phyloP scores from a whole-genome alignment of 2,888 invertebrate genomes.

The Lasioglossum zephyrum region DNA sequence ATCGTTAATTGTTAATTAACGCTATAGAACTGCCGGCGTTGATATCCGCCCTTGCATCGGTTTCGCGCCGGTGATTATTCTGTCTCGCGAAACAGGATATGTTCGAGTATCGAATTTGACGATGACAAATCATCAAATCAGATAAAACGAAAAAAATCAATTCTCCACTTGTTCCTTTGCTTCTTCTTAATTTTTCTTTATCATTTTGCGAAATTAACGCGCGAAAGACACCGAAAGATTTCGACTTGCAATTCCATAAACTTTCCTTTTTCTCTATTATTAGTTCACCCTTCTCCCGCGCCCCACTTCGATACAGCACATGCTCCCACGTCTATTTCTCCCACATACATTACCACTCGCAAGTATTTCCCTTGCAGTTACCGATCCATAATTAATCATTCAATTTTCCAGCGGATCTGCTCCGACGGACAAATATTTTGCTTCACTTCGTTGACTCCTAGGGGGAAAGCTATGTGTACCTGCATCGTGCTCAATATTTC shows the following conservation, averaged over 20 bases:
- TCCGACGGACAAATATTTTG: not conserved
- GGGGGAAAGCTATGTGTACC: not conserved
- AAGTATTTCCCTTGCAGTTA: not conserved
- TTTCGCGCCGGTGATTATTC: not conserved
- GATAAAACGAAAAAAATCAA: not conserved
- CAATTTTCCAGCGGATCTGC: not conserved
- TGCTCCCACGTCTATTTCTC: not conserved
- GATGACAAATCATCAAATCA: not conserved
- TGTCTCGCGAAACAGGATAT: conserved; percentile 2
- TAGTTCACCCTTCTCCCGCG: not conserved
- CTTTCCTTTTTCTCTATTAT: not conserved
- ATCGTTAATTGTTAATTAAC: conserved; percentile 6
- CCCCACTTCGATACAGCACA: not conserved
- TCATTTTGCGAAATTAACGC: not conserved
- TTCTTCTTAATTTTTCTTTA: not conserved
- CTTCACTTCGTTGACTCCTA: not conserved
- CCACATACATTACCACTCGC: conserved; percentile 2
- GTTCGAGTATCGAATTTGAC: not conserved
- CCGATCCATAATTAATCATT: not conserved
- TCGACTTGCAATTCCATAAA: not conserved
- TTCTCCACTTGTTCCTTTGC: not conserved
- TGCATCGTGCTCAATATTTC: not conserved
- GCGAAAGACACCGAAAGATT: not conserved
- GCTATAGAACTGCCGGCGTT: not conserved
- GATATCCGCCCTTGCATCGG: conserved; percentile 7